These are phyloP conservation scores for Cephus spinipes DNA, from an alignment of 2,888 invertebrate genomes.

Conservation along the genomic window DNA sequence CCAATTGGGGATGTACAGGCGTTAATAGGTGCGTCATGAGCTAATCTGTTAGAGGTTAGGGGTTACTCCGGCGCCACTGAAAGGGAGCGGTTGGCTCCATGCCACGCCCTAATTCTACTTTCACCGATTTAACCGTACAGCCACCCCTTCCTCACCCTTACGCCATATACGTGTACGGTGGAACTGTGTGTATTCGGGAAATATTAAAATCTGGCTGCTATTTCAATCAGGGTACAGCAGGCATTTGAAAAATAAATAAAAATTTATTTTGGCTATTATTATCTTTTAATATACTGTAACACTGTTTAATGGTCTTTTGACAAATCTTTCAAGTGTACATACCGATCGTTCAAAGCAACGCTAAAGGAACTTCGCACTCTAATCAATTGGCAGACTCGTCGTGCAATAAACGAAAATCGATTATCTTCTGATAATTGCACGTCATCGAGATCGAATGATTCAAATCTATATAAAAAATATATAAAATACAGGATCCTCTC, in stretches of 20 bases:
- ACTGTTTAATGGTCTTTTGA: neutral
- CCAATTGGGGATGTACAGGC: neutral
- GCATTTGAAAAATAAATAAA: neutral
- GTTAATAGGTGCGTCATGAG: neutral
- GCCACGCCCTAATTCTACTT: conserved; percentile 49
- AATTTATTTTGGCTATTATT: neutral
- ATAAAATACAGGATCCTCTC: neutral
- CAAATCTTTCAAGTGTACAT: neutral
- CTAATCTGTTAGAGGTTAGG: neutral
- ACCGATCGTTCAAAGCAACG: neutral
- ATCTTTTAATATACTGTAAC: neutral
- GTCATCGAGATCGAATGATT: neutral
- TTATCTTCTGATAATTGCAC: neutral
- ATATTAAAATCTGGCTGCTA: neutral
- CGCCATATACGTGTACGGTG: neutral
- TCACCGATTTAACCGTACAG: conserved; percentile 3
- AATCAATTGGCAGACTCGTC: neutral
- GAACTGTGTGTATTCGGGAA: neutral
- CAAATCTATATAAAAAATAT: neutral
- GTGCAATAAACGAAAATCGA: neutral
- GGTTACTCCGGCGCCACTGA: neutral
- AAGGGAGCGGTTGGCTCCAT: conserved; percentile 40
- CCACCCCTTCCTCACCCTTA: neutral
- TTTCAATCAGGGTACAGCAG: neutral
- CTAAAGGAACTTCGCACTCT: neutral